Conservation (phyloP, 2,113 vertebrate species). For the Dipodomys merriami region DNA sequence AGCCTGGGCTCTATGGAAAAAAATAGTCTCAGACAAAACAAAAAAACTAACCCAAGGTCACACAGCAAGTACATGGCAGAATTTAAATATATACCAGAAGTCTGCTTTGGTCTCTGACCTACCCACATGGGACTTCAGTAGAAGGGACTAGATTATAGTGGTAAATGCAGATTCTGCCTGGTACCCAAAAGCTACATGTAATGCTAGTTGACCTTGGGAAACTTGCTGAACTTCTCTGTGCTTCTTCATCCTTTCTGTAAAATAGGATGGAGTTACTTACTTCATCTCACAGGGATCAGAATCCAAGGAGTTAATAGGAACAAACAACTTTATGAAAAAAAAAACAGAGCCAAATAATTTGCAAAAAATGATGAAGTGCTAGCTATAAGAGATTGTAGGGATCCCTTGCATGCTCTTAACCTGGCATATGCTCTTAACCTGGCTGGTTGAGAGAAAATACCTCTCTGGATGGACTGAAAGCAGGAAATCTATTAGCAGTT, state of each 20-base stretch:
- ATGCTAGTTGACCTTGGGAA: constrained; percentile 36
- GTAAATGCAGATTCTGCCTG: not conserved
- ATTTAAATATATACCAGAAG: not conserved
- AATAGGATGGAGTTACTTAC: not conserved
- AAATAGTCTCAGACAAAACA: too few relatives aligned
- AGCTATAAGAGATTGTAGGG: not conserved
- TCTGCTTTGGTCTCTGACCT: not conserved
- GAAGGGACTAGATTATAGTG: not conserved
- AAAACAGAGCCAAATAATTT: not conserved
- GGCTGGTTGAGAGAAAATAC: constrained; percentile 43
- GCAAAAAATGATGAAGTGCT: not conserved
- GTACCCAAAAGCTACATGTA: not conserved
- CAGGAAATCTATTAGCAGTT: constrained; percentile 50
- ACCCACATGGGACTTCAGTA: not conserved
- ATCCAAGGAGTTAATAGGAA: not conserved
- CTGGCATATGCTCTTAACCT: constrained; percentile 27
- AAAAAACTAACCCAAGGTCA: constrained; percentile 25
- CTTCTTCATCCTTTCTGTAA: not conserved
- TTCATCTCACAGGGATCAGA: not conserved
- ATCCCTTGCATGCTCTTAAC: not conserved
- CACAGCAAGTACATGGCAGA: not conserved
- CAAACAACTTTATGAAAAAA: not conserved
- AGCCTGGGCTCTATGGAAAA: too few relatives aligned
- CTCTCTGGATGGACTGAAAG: constrained; percentile 24
- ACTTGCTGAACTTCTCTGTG: constrained; percentile 44